A percentile compares a stretch with the other conserved stretches of the same genome.
Conservation (phyloP, 35 echinoderm and acorn worm species). For the Ophioderma brevispina region DNA sequence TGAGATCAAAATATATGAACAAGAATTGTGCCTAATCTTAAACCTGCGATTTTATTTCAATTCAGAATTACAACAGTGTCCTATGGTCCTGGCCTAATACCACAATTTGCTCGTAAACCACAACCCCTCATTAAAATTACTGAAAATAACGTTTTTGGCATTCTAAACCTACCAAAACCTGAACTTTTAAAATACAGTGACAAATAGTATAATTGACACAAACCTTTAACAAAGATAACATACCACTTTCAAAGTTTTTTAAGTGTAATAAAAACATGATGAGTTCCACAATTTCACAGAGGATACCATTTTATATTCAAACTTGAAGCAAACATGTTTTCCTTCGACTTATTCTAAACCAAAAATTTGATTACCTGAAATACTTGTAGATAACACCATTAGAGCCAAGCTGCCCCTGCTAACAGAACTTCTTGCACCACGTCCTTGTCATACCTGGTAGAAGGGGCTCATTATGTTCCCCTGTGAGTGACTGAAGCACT, state of each 20-base stretch:
- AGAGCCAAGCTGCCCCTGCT: constrained; percentile 57
- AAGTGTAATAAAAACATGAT: not conserved
- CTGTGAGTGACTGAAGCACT: constrained; percentile 44
- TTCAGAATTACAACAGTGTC: too few species aligned
- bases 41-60: too few species aligned
- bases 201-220: not conserved
- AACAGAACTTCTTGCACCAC: constrained; percentile 4
- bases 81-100: too few species aligned
- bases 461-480: constrained; percentile 63
- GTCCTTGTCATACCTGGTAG: constrained; percentile 58
- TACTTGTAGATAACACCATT: constrained; percentile 53
- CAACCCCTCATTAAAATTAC: too few species aligned
- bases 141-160: too few species aligned
- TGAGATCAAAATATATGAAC: too few species aligned
- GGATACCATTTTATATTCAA: not conserved
- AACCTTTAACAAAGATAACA: not conserved
- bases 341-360: not conserved
- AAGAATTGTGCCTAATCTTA: too few species aligned
- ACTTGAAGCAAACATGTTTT: not conserved
- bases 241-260: not conserved
- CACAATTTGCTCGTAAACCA: too few species aligned
- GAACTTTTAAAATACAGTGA: not conserved
- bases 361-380: constrained; percentile 52
- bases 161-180: too few species aligned
- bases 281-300: not conserved